Evolutionary conservation across 1,140 invertebrate genomes (phyloP).

Genomic region (Dinoponera quadriceps): DNA sequence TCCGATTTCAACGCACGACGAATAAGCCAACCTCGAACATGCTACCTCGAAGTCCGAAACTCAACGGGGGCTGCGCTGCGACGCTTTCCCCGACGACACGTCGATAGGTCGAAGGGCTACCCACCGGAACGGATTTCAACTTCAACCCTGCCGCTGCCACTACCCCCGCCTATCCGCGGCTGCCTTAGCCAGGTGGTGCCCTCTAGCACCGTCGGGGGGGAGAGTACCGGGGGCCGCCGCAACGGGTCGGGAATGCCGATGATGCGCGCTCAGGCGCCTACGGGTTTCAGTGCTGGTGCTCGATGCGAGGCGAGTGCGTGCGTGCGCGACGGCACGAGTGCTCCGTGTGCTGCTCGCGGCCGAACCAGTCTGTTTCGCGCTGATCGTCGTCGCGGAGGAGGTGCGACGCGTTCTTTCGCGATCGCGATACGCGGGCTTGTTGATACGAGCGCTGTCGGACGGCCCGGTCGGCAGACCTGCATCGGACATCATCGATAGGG

Average conservation of each 20-base stretch:
- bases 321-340: conserved; percentile 51
- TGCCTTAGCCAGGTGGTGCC: conserved; percentile 58
- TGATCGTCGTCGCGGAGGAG: conserved; percentile 33
- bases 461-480: too few species aligned
- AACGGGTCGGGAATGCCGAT: conserved; percentile 72
- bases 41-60: too few species aligned
- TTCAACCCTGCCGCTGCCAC: background rate
- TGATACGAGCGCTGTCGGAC: background rate
- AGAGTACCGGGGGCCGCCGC: conserved; percentile 42
- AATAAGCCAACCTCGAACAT: too few species aligned
- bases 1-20: too few species aligned
- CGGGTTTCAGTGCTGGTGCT: conserved; percentile 71
- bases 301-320: conserved; percentile 69
- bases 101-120: too few species aligned
- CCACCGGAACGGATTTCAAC: background rate
- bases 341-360: conserved; percentile 52
- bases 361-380: conserved; percentile 62
- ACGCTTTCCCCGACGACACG: background rate
- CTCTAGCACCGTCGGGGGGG: conserved; percentile 17
- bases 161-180: background rate
- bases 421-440: conserved; percentile 12
- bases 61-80: too few species aligned
- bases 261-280: conserved; percentile 70
- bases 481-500: background rate
- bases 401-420: conserved; percentile 37